phyloP scores from a whole-genome alignment of 2,888 invertebrate species.

The Xylocampa areola region DNA sequence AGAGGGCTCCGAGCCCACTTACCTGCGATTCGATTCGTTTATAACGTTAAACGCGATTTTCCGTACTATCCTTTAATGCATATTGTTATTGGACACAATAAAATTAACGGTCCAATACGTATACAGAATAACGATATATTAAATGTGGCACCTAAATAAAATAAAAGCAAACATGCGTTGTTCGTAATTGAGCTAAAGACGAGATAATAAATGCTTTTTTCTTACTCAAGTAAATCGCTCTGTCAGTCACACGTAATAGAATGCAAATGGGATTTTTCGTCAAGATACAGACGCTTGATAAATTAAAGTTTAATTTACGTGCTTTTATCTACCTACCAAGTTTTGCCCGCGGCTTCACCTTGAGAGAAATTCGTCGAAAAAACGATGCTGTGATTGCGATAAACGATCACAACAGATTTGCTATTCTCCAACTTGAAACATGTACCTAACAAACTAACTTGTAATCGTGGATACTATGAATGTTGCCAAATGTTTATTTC shows the following conservation, averaged over 20 bases:
- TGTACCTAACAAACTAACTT: neutral
- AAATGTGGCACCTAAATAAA: slow-evolving; percentile 43
- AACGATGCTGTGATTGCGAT: slow-evolving; percentile 23
- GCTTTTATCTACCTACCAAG: slow-evolving; percentile 30
- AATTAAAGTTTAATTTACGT: slow-evolving; percentile 58
- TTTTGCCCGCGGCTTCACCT: slow-evolving; percentile 36
- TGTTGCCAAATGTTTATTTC: too few species aligned
- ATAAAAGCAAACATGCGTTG: slow-evolving; percentile 28
- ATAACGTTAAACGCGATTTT: slow-evolving; percentile 51
- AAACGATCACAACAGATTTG: slow-evolving; percentile 6
- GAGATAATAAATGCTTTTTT: slow-evolving; percentile 63
- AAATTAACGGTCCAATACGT: slow-evolving; percentile 50
- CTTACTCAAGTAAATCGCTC: slow-evolving; percentile 63
- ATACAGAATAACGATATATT: slow-evolving; percentile 34
- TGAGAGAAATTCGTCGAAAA: slow-evolving; percentile 39
- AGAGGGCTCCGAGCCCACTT: slow-evolving; percentile 27
- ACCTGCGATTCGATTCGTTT: slow-evolving; percentile 50
- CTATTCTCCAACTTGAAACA: neutral
- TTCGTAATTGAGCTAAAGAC: slow-evolving; percentile 45
- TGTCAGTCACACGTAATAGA: slow-evolving; percentile 67
- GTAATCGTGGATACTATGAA: too few species aligned
- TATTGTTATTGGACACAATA: slow-evolving; percentile 52
- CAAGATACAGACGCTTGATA: slow-evolving; percentile 59
- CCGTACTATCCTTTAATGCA: slow-evolving; percentile 46
- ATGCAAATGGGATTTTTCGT: slow-evolving; percentile 65